Conservation (phyloP, 2,888 invertebrate genomes). For the Holacanthella duospinosa region DNA sequence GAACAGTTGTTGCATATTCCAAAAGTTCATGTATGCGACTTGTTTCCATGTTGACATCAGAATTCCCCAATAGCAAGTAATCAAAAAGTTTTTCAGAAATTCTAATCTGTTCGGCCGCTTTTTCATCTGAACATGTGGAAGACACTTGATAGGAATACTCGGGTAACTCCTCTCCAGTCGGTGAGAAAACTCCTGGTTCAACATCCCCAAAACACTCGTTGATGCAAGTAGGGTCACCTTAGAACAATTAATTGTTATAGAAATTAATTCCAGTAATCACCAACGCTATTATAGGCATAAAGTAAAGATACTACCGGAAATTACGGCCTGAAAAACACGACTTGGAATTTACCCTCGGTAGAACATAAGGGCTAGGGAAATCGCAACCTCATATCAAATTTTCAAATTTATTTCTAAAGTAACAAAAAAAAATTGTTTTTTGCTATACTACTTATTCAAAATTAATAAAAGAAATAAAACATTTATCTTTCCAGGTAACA, state of each 20-base stretch:
- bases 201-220: not conserved
- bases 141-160: not conserved
- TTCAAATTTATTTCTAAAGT: too few species aligned
- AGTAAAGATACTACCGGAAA: too few species aligned
- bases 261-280: too few species aligned
- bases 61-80: not conserved
- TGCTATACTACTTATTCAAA: too few species aligned
- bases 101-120: not conserved
- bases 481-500: too few species aligned
- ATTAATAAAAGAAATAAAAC: too few species aligned
- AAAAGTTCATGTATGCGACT: not conserved
- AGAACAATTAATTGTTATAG: not conserved
- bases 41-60: not conserved
- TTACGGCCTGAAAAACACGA: too few species aligned
- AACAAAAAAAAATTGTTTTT: too few species aligned
- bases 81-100: not conserved
- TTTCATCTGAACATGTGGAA: not conserved
- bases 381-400: too few species aligned
- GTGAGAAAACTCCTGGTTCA: not conserved
- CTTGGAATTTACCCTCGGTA: too few species aligned
- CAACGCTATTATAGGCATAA: too few species aligned
- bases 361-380: too few species aligned
- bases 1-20: not conserved
- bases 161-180: not conserved
- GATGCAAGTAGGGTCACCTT: not conserved